These are phyloP conservation scores for Tenthredo scrophulariae DNA, from an alignment of 2,888 invertebrate genomes.

Conservation along the genomic window DNA sequence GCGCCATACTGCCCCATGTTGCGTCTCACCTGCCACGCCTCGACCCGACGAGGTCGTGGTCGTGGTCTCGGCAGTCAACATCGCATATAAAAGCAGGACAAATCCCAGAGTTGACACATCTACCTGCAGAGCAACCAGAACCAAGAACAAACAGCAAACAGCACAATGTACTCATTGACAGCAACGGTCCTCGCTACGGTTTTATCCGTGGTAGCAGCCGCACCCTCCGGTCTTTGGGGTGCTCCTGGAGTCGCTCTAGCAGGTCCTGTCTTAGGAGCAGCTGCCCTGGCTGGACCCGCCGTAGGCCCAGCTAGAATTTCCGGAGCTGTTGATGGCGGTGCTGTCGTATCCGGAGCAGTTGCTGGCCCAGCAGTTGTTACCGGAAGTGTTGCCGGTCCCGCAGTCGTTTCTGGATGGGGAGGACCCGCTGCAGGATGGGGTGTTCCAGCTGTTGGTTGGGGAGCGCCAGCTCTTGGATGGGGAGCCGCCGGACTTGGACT, in stretches of 20 bases:
- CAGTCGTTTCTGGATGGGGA: slow-evolving; percentile 63
- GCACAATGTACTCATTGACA: slow-evolving; percentile 67
- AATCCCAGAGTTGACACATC: slow-evolving; percentile 65
- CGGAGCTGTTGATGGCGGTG: slow-evolving; percentile 75
- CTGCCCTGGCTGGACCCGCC: slow-evolving; percentile 69
- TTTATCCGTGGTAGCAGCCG: slow-evolving; percentile 69
- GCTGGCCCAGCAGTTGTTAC: slow-evolving; percentile 66
- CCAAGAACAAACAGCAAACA: slow-evolving; percentile 47
- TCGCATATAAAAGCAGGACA: slow-evolving; percentile 71
- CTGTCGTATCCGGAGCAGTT: slow-evolving; percentile 73
- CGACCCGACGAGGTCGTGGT: slow-evolving; percentile 29
- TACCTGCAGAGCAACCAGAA: slow-evolving; percentile 59
- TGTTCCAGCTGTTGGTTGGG: slow-evolving; percentile 32
- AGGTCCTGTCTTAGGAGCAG: slow-evolving; percentile 71
- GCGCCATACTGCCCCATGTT: slow-evolving; percentile 55
- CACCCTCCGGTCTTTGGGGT: slow-evolving; percentile 69
- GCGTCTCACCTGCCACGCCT: slow-evolving; percentile 71
- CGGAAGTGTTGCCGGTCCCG: slow-evolving; percentile 61
- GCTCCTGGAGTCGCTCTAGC: slow-evolving; percentile 69
- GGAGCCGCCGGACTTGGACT: slow-evolving; percentile 17
- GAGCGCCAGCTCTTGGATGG: slow-evolving; percentile 56
- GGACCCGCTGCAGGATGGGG: slow-evolving; percentile 40
- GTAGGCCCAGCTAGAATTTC: slow-evolving; percentile 73
- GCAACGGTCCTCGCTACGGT: slow-evolving; percentile 67
- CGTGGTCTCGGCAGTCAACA: slow-evolving; percentile 58